These are phyloP conservation scores for Penaeus vannamei DNA, from an alignment of 1,140 invertebrate species.

Conservation along the genomic window DNA sequence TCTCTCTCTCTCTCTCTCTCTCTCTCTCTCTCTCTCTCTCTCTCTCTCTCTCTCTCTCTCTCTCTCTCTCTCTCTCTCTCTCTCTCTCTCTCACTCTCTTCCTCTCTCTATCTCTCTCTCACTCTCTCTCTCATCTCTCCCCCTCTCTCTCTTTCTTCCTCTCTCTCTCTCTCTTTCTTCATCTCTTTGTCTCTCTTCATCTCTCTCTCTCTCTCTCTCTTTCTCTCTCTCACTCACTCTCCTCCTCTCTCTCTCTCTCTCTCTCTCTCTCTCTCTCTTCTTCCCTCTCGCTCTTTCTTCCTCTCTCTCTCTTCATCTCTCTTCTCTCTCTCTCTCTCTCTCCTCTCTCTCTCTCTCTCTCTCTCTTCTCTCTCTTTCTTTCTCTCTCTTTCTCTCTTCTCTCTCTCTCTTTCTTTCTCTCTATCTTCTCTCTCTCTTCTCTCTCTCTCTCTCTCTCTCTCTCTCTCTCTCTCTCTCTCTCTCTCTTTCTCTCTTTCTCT, in stretches of 20 bases:
- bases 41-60: constrained; percentile 22
- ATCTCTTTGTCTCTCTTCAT: not conserved
- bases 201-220: constrained; percentile 25
- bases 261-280: constrained; percentile 8
- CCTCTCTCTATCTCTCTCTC: constrained; percentile 19
- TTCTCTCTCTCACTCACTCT: constrained; percentile 33
- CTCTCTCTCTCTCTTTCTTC: not conserved
- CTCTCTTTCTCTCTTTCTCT: not conserved
- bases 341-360: constrained; percentile 4
- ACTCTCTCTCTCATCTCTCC: constrained; percentile 19
- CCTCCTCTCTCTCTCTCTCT: constrained; percentile 19
- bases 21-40: constrained; percentile 14
- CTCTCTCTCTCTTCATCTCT: not conserved
- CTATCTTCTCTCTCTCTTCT: not conserved
- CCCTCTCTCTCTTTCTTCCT: constrained; percentile 29
- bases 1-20: not conserved
- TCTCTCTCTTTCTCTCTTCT: not conserved
- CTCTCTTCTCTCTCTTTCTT: not conserved
- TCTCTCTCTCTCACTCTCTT: constrained; percentile 25
- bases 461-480: constrained; percentile 19
- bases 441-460: constrained; percentile 6
- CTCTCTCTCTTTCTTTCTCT: not conserved
- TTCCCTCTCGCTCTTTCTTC: not conserved
- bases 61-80: constrained; percentile 38
- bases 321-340: not conserved